A percentile compares a stretch with the other conserved stretches of the same genome.
These are phyloP conservation scores for Hirudinaria manillensis DNA, from an alignment of 2,888 invertebrate species.

Conservation along the genomic window DNA sequence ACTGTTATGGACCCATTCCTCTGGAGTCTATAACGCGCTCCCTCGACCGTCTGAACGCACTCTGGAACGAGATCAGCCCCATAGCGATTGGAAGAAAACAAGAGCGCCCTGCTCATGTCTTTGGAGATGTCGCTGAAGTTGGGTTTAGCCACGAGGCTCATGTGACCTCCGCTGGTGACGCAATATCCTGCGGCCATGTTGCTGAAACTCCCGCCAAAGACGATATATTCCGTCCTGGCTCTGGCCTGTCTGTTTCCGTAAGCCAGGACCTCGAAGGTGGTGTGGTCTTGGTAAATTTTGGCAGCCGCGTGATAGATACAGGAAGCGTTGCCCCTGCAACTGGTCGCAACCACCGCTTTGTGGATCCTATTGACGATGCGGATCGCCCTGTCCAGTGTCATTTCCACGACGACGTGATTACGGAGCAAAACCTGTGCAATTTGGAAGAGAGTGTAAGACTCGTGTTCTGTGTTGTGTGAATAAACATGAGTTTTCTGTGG, in stretches of 20 bases:
- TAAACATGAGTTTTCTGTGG: too few relatives aligned
- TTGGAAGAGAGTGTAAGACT: neutral
- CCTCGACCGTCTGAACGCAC: constrained; percentile 48
- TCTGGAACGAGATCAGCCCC: constrained; percentile 49
- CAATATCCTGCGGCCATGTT: constrained; percentile 40
- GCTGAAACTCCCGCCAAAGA: constrained; percentile 44
- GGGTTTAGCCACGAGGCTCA: constrained; percentile 29
- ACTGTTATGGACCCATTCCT: constrained; percentile 48
- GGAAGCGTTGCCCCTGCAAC: constrained; percentile 48
- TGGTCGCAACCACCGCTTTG: constrained; percentile 52
- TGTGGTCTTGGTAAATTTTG: constrained; percentile 53
- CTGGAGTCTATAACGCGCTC: constrained; percentile 48
- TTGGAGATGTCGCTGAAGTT: constrained; percentile 49
- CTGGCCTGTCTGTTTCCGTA: constrained; percentile 44
- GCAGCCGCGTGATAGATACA: constrained; percentile 52
- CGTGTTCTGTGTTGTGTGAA: too few relatives aligned
- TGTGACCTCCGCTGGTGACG: constrained; percentile 25
- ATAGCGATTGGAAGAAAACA: constrained; percentile 47
- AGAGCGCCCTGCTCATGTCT: constrained; percentile 49
- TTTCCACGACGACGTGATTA: constrained; percentile 53
- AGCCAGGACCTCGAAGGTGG: constrained; percentile 50
- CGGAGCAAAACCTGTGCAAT: constrained; percentile 47
- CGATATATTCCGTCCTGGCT: constrained; percentile 44
- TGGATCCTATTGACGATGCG: constrained; percentile 52
- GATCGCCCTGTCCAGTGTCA: constrained; percentile 53